phyloP scores from a whole-genome alignment of 2,888 invertebrate genomes.

The Elegia similella region DNA sequence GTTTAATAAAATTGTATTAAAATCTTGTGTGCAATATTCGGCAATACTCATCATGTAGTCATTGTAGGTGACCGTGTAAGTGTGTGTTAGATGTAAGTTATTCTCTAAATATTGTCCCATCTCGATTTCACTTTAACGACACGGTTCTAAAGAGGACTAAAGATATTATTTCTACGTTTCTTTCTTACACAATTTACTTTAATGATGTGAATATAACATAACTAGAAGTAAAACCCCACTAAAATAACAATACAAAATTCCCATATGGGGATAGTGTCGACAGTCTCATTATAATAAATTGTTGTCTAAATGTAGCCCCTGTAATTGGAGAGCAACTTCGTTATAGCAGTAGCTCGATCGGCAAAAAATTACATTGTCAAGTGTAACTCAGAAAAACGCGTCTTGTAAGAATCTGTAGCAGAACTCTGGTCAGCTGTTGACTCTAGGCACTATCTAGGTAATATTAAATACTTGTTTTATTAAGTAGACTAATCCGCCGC shows the following conservation, averaged over 20 bases:
- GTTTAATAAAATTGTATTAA: conserved; percentile 29
- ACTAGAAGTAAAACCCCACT: too few species aligned
- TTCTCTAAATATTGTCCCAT: conserved; percentile 30
- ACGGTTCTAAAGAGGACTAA: neutral
- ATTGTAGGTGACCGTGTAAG: conserved; percentile 44
- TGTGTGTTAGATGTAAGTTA: conserved; percentile 51
- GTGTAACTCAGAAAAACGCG: too few species aligned
- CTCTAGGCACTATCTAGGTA: too few species aligned
- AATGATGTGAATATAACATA: too few species aligned
- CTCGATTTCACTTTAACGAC: conserved; percentile 36
- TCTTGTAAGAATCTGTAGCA: too few species aligned
- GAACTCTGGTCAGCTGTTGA: too few species aligned
- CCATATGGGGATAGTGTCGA: neutral
- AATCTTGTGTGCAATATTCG: conserved; percentile 72
- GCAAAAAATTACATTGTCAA: too few species aligned
- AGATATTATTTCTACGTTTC: neutral
- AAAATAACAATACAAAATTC: too few species aligned
- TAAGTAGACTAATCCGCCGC: too few species aligned
- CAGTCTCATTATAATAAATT: neutral
- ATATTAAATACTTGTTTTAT: too few species aligned
- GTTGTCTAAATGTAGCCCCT: neutral
- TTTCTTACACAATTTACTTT: neutral
- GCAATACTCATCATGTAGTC: conserved; percentile 76
- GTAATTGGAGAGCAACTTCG: conserved; percentile 30
- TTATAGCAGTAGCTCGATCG: conserved; percentile 9